phyloP scores from a whole-genome alignment of 2,797 vertebrate genomes.

The Lepus oiostolus region DNA sequence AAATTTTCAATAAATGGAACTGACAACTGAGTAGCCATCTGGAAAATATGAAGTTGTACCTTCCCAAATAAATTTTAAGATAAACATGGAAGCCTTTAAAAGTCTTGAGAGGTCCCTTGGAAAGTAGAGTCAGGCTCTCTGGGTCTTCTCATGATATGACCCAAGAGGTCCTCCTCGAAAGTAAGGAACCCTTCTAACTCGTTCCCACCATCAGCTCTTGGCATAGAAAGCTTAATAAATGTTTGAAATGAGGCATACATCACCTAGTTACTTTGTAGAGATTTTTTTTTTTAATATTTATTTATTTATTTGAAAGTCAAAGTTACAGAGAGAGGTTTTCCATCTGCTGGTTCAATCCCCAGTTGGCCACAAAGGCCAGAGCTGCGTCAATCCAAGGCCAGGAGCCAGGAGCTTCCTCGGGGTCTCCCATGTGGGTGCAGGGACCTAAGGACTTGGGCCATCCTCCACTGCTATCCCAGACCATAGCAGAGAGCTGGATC shows the following conservation, averaged over 20 bases:
- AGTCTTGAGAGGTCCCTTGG: not conserved
- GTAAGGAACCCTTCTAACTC: not conserved
- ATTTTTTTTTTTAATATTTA: too few relatives aligned
- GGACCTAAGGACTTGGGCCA: too few relatives aligned
- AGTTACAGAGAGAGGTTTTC: too few relatives aligned
- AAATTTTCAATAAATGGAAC: not conserved
- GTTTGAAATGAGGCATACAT: not conserved
- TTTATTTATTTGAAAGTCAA: too few relatives aligned
- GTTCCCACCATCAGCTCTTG: not conserved
- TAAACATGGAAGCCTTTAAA: constrained; percentile 5
- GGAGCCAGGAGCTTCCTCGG: too few relatives aligned
- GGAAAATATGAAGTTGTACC: constrained; percentile 11
- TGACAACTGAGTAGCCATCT: constrained; percentile 8
- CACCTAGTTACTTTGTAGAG: not conserved
- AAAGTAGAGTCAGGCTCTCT: not conserved
- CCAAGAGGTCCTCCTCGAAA: not conserved
- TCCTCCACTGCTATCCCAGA: too few relatives aligned
- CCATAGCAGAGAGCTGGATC: too few relatives aligned
- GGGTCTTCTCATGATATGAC: not conserved
- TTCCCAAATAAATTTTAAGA: constrained; percentile 31
- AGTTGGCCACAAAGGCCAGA: too few relatives aligned
- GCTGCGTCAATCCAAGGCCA: too few relatives aligned
- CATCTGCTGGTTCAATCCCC: too few relatives aligned
- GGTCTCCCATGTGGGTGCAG: too few relatives aligned
- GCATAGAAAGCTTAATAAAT: not conserved